phyloP scores from a whole-genome alignment of 2,113 vertebrate genomes.

The Hemibagrus wyckioides region DNA sequence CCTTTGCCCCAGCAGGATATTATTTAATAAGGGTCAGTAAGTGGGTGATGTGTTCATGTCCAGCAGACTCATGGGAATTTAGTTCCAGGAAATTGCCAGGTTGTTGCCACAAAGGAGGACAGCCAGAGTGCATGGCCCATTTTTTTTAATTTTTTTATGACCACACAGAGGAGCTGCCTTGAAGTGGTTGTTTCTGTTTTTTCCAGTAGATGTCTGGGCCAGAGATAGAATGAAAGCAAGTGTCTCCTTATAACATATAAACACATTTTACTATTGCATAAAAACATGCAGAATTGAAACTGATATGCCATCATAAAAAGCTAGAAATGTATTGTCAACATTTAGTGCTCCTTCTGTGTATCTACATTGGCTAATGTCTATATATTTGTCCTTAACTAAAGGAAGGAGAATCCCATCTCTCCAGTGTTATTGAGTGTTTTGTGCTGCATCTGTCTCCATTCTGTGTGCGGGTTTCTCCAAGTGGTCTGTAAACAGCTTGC shows the following conservation, averaged over 20 bases:
- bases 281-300: neutral
- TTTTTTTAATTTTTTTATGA: neutral
- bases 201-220: neutral
- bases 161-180: neutral
- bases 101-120: slow-evolving; percentile 16
- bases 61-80: slow-evolving; percentile 26
- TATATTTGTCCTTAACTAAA: slow-evolving; percentile 13
- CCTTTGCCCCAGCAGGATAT: slow-evolving; percentile 22
- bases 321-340: neutral
- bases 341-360: neutral
- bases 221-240: neutral
- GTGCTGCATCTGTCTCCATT: neutral
- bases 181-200: neutral
- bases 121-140: slow-evolving; percentile 6
- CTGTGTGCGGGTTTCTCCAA: neutral
- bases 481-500: neutral
- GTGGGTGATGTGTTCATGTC: slow-evolving; percentile 29
- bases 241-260: slow-evolving; percentile 11
- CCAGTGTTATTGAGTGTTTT: slow-evolving; percentile 16
- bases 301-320: neutral
- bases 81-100: slow-evolving; percentile 40
- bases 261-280: neutral
- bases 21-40: slow-evolving; percentile 49
- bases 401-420: neutral
- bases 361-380: neutral